These are phyloP conservation scores for Rattus norvegicus DNA, from an alignment of 2,113 vertebrate genomes.

Conservation along the genomic window DNA sequence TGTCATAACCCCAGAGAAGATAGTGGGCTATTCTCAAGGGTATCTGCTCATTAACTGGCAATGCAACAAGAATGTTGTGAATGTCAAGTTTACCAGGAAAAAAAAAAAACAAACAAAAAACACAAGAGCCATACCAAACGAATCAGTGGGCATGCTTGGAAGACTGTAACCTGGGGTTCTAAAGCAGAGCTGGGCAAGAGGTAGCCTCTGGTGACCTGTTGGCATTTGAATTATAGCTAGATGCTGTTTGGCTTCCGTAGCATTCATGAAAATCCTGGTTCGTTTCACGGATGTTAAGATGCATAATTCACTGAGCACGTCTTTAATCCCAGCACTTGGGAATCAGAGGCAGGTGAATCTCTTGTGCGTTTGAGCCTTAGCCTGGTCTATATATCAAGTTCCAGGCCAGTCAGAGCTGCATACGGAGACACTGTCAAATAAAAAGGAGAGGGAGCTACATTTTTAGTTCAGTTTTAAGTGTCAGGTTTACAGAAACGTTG, in stretches of 20 bases:
- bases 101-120: neutral
- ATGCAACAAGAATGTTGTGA: neutral
- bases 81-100: neutral
- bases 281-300: conserved; percentile 12
- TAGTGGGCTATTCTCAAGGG: neutral
- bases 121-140: neutral
- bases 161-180: neutral
- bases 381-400: neutral
- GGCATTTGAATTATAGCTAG: neutral
- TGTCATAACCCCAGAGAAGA: neutral
- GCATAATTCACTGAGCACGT: neutral
- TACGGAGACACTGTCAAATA: neutral
- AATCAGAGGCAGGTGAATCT: neutral
- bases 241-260: neutral
- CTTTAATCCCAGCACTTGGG: neutral
- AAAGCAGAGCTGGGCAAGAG: neutral
- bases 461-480: neutral
- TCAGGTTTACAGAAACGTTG: neutral
- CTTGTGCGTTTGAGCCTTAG: no score
- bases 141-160: neutral
- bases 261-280: conserved; percentile 1
- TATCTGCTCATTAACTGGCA: neutral
- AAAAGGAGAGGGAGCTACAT: neutral
- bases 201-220: neutral
- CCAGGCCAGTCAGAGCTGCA: neutral